Evolutionary conservation across 2,888 invertebrate species (phyloP), one percentile per base, ranked within the genome.

Genomic region (Candidula unifasciata): DNA sequence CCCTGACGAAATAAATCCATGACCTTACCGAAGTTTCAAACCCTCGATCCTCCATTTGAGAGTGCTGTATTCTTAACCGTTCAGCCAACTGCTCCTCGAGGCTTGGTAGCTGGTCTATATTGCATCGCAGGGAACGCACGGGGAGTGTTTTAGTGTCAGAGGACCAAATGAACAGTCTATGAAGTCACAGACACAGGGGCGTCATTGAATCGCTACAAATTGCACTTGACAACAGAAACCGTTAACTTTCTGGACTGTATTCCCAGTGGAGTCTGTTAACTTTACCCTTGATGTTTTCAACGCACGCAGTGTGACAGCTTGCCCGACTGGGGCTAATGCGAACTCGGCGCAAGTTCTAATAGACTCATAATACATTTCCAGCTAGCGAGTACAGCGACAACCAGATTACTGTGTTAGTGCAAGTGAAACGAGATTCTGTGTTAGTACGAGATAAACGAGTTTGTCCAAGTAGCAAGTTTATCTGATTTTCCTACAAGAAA

Each of bases 221-320:
- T 52, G 54, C 54, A 76, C 24, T 27, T 30, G 54, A 54, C 76
- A 76, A 30, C 30, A 30, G 54, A 76, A 76, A 24, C 54, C 54
- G 76, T 30, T 76, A 76, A 54, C 76, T 6, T 30, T 10, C 10
- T 54, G 3, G 27, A 21, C 18, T 33, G 16, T 54, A 54, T 76
- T 76, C 76, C 76, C 76, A 24, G 33, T 13, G 18, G 76, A 57
- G 54, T 16, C 30, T 35, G 10, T 76, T 76, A 76, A 76, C 27
- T 35, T 33, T n/a, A 5, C 24, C 44, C 33, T 3, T 37, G n/a
- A 44, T 71, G 37, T 27, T 76, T 54, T 21, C 13, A 54, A 54
- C 30, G 18, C 76, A 76, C 27, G 21, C 27, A 18, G 16, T 27
- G 16, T 35, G 54, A 8, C 54, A 18, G 76, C 54, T 54, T 3